These are phyloP conservation scores for Periophthalmus modestus DNA, from an alignment of 2,113 vertebrate species.

Conservation along the genomic window DNA sequence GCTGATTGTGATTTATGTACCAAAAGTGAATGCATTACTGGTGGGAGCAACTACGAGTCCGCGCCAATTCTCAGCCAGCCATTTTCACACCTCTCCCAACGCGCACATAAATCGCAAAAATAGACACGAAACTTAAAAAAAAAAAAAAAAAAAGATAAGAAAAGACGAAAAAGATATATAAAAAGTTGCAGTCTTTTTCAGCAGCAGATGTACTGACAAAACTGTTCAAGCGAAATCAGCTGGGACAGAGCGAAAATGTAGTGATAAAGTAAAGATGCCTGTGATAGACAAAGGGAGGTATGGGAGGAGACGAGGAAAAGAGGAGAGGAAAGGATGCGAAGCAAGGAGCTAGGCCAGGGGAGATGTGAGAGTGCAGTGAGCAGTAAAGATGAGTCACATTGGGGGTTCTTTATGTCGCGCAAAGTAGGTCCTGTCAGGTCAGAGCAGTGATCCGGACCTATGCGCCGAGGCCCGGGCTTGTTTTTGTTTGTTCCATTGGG, in stretches of 20 bases:
- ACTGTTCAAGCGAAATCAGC: no score
- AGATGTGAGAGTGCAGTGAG: conserved; percentile 35
- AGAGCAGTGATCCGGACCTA: conserved; percentile 62
- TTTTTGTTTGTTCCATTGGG: not conserved
- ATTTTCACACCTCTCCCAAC: conserved; percentile 41
- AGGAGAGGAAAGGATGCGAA: conserved; percentile 1
- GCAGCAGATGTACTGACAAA: not conserved
- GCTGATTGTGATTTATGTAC: conserved; percentile 77
- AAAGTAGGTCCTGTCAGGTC: conserved; percentile 41
- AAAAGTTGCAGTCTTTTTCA: not conserved
- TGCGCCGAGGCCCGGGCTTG: conserved; percentile 17
- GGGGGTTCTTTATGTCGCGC: conserved; percentile 38
- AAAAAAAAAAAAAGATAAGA: conserved; percentile 4
- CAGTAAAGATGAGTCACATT: conserved; percentile 62
- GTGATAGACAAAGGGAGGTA: conserved; percentile 30
- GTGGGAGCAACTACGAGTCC: conserved; percentile 37
- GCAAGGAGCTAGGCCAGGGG: conserved; percentile 12
- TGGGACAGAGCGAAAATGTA: conserved; percentile 68
- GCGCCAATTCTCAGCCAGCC: conserved; percentile 54
- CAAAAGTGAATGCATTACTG: conserved; percentile 63
- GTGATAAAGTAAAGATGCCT: conserved; percentile 50
- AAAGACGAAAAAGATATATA: not conserved
- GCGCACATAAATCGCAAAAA: conserved; percentile 26
- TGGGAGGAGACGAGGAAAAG: conserved; percentile 4
- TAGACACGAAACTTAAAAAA: conserved; percentile 1